Base-by-base conservation (phyloP, 2,113 vertebrate genomes). In the Cololabis saira region DNA sequence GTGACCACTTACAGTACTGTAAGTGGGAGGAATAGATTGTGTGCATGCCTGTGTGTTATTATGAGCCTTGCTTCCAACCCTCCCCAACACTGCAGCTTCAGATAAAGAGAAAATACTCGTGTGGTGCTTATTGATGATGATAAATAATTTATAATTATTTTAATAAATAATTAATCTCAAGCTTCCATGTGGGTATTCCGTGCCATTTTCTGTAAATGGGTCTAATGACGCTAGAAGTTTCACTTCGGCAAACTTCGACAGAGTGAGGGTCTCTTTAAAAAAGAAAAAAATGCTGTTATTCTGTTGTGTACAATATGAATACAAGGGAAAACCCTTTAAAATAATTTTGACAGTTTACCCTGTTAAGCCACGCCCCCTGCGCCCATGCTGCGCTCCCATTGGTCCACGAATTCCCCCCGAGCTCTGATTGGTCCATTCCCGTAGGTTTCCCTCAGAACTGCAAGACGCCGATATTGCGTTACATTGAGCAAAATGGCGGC, bases 401-500 rank as follows among this genome's bases (percentile, higher is more conserved):
- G 96, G 96, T 41, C 86, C 24, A 81, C 78, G 84, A 87, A 93
- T 93, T 93, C 93, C 92, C 80, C 87, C 90, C 81, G 89, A 37
- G 58, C 73, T 19, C 69, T 62, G 82, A 96, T 98, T 98, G 96
- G 96, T 74, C 83, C 16, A 76, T 91, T 90, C 86, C 92, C 89
- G 62, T 82, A 91, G 88, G 87, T 91, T 91, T 92, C 90, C 91
- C 89, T 91, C 93, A 91, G 92, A 91, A 86, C 92, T 93, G 91
- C 93, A 91, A 95, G 95, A 95, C 94, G 94, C 96, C 94, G 95
- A 96, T 98, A 98, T 96, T 96, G 95, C 95, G 95, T 98, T 98
- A 97, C 96, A 97, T 95, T 95, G 95, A 95, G 96, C 96, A 98
- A 98, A 97, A 98, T 98, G 97, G 97, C 97, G 97, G 96, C 97